Evolutionary conservation across 2,888 invertebrate genomes (phyloP).

Genomic region (Drosophila testacea): DNA sequence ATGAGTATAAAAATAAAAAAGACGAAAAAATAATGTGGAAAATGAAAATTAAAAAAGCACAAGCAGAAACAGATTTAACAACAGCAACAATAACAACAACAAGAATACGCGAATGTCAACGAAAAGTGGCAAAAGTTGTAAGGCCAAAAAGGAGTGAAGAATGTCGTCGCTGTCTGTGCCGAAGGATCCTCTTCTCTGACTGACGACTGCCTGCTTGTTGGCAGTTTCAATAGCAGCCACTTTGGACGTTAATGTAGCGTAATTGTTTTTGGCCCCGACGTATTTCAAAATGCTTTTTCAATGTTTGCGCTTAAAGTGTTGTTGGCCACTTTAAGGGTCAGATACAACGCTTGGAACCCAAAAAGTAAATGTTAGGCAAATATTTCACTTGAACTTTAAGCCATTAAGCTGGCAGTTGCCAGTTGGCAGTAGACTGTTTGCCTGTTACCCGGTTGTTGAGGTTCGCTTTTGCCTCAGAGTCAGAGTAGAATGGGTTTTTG

Average conservation of each 20-base stretch:
- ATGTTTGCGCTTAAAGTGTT: slow-evolving; percentile 46
- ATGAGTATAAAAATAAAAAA: slow-evolving; percentile 45
- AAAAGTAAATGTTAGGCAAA: slow-evolving; percentile 67
- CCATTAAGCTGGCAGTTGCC: slow-evolving; percentile 61
- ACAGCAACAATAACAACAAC: slow-evolving; percentile 2
- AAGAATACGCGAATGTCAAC: slow-evolving; percentile 33
- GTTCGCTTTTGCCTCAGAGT: slow-evolving; percentile 6
- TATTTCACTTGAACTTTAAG: slow-evolving; percentile 75
- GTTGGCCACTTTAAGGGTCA: slow-evolving; percentile 50
- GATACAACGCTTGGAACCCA: not conserved
- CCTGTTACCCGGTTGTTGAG: not conserved
- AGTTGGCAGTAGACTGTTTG: not conserved
- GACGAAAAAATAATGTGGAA: slow-evolving; percentile 43
- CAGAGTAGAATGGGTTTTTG: slow-evolving; percentile 34
- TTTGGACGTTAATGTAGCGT: slow-evolving; percentile 73
- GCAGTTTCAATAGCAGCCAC: slow-evolving; percentile 66
- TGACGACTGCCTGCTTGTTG: slow-evolving; percentile 24
- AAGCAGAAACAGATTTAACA: not conserved
- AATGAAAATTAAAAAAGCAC: slow-evolving; percentile 13
- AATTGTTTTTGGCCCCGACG: slow-evolving; percentile 70
- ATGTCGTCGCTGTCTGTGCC: slow-evolving; percentile 24
- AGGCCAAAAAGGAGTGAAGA: slow-evolving; percentile 28
- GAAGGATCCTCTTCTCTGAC: slow-evolving; percentile 7
- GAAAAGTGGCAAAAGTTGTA: slow-evolving; percentile 61
- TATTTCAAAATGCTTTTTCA: slow-evolving; percentile 45